phyloP scores from a whole-genome alignment of 1,140 invertebrate species.

The Penaeus japonicus region DNA sequence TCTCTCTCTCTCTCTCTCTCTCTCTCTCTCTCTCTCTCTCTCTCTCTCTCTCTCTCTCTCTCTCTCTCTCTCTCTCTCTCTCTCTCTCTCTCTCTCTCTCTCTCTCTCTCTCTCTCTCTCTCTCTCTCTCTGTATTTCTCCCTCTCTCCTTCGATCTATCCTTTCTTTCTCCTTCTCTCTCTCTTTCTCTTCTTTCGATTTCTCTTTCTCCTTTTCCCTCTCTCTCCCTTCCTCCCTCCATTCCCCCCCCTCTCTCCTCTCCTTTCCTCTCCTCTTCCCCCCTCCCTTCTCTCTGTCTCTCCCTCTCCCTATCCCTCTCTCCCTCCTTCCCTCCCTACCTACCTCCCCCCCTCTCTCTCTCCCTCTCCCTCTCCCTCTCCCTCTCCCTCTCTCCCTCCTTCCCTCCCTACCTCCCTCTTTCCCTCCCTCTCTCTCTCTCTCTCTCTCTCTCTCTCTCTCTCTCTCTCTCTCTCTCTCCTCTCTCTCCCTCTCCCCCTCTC shows the following conservation, averaged over 20 bases:
- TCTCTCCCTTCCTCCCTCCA: not conserved
- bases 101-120: no score
- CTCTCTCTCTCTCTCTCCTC: not conserved
- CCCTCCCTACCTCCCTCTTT: not conserved
- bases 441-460: constrained; percentile 9
- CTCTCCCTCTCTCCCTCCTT: not conserved
- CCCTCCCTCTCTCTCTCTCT: not conserved
- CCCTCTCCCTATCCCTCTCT: not conserved
- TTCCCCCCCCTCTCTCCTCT: not conserved
- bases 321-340: not conserved
- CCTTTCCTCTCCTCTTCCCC: not conserved
- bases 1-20: no score
- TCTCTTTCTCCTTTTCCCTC: no score
- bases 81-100: no score
- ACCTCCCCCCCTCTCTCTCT: no score
- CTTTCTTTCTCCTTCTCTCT: no score
- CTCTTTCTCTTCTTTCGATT: no score
- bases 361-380: not conserved
- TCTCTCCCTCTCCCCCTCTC: not conserved
- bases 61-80: no score
- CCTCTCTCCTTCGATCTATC: no score
- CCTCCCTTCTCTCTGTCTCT: not conserved
- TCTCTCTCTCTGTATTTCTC: no score
- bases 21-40: no score
- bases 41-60: no score